Evolutionary conservation across 1,140 invertebrate genomes (phyloP), one percentile per base, ranked within the genome.

Genomic region (Sarcophaga bullata): DNA sequence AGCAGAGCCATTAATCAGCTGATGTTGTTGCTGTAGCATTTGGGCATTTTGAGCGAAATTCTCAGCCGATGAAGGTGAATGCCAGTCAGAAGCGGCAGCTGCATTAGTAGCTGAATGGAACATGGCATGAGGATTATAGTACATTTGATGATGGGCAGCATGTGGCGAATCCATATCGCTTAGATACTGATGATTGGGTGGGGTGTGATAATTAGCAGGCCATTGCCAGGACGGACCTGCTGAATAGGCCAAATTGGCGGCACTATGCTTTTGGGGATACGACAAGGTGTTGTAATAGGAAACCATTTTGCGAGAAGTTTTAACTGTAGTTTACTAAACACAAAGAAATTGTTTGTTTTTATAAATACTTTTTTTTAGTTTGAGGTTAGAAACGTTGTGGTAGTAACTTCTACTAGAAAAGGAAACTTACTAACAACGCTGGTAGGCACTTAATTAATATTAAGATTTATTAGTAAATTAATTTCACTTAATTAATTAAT

Each of bases 181-280:
- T 0, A 90, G 82, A 58, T 92, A 92, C 85, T 92, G 92, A 87
- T 92, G 91, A 83, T 91, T 92, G 81, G 92, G 91, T 87, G 86
- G 83, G 46, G 88, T 87, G 80, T 86, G 88, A 68, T 90, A 90
- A 80, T 90, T 90, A 62, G 86, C 81, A 0, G 85, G 83, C 89
- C 89, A 90, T 58, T 90, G 87, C 89, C 89, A 90, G 15, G 89
- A 85, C 17, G 87, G 89, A 47, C 86, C 84, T 0, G 85, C 84
- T 7, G 87, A 85, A 76, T 90, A 90, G 15, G 89, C 85, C 85
- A 90, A 84, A 73, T 90, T 90, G n/a, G 87, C 86, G 17, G 86
- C 84, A 76, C 83, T 89, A 62, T 90, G 89, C 62, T 90, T 90
- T 82, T 90, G 89, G 62, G 88, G 80, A 81, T 90, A 90, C 8